Conservation (phyloP, 2,113 vertebrate genomes). For the Misgurnus mizolepis region DNA sequence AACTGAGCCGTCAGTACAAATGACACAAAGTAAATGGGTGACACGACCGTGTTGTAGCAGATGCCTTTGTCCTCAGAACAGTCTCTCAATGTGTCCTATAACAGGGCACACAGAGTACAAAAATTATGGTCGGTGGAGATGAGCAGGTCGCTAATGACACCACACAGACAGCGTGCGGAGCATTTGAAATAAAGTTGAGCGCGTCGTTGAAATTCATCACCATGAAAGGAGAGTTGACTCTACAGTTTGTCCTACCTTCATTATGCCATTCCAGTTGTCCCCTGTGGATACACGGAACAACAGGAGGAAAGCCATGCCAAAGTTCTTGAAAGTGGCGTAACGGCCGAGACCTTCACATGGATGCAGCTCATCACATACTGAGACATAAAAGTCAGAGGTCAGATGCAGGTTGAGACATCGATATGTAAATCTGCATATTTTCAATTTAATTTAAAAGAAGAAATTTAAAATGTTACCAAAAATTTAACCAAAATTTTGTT, state of each 20-base stretch:
- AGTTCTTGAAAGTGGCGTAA: slow-evolving; percentile 95
- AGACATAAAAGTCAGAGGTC: slow-evolving; percentile 13
- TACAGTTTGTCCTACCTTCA: slow-evolving; percentile 82
- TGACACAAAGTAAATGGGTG: slow-evolving; percentile 97
- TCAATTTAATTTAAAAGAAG: too few relatives aligned
- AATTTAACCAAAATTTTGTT: too few relatives aligned
- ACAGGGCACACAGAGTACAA: not conserved
- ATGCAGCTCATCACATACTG: slow-evolving; percentile 89
- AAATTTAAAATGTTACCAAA: too few relatives aligned
- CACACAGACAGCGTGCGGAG: not conserved
- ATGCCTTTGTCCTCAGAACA: slow-evolving; percentile 86
- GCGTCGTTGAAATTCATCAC: slow-evolving; percentile 6
- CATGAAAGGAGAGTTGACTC: not conserved
- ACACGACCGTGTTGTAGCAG: slow-evolving; percentile 97
- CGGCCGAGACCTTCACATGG: slow-evolving; percentile 95
- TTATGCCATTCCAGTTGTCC: slow-evolving; percentile 99
- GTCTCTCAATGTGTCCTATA: slow-evolving; percentile 92
- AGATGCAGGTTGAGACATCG: too few relatives aligned
- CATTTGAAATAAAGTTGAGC: not conserved
- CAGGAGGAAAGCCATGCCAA: slow-evolving; percentile 98
- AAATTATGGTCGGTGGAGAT: not conserved
- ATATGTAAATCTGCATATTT: not conserved
- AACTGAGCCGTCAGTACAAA: slow-evolving; percentile 98
- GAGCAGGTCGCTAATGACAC: not conserved
- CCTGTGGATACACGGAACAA: slow-evolving; percentile 97